Evolutionary conservation across 2,888 invertebrate genomes (phyloP), one percentile per base, ranked within the genome.

Genomic region (Epistrophe eligans): DNA sequence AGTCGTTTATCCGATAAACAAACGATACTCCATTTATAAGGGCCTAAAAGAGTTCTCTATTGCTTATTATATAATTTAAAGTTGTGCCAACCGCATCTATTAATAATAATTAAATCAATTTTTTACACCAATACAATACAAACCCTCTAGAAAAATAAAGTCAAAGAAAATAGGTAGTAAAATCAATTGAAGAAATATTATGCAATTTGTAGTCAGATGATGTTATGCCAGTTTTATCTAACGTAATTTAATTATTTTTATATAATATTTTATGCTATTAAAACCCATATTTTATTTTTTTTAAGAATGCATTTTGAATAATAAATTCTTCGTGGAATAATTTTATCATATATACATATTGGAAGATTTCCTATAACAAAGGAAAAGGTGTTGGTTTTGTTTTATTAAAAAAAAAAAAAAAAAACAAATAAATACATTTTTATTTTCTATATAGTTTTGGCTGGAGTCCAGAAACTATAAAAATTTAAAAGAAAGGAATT

Each of bases 281-380:
- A 58, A 58, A 17, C 35, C 7, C 11, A 58, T 58, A 17, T 35
- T 35, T 58, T n/a, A n/a, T n/a, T n/a, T 38, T 11, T 10, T 10
- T n/a, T 6, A 32, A 1, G 11, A 38, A 58, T 38, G 35, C 38
- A 17, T 4, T 58, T 6, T 58, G 58, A 58, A 58, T 38, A 58
- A 58, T 58, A 58, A 58, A 17, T 38, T 58, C 11, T 38, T 38
- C 35, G 58, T 58, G 58, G 58, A 58, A 58, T 19, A 38, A 58
- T 57, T 58, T 11, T 13, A 17, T 35, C 1, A 58, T 35, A 24
- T 24, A 3, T 24, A 35, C 32, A 32, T 32, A 6, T 7, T 4
- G 6, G 5, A 6, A 58, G 17, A 58, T 35, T 38, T 57, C 4
- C 24, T 35, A 9, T 32, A 58, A 58, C 35, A 58, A 35, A 58